Conservation (phyloP, 1,140 invertebrate genomes). For the Acyrthosiphon pisum region DNA sequence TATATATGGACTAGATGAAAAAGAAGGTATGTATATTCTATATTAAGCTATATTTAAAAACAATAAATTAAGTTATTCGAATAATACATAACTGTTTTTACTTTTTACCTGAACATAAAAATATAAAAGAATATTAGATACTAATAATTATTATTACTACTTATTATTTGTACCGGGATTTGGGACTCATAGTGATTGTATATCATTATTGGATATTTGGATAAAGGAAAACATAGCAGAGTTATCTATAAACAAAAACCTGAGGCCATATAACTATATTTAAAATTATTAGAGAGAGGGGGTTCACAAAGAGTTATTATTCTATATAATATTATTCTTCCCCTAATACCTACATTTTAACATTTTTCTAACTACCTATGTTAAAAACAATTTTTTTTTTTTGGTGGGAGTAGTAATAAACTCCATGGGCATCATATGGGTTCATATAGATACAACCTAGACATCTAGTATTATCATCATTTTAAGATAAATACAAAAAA, state of each 20-base stretch:
- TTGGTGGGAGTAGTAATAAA: too few species aligned
- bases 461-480: too few species aligned
- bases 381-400: too few species aligned
- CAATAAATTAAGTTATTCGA: not conserved
- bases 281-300: not conserved
- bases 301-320: not conserved
- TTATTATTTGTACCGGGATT: not conserved
- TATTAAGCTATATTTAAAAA: not conserved
- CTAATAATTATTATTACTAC: too few species aligned
- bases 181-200: not conserved
- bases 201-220: not conserved
- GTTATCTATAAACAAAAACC: not conserved
- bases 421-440: too few species aligned
- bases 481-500: too few species aligned
- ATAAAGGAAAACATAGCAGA: not conserved
- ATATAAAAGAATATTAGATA: not conserved
- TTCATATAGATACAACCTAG: too few species aligned
- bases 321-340: not conserved
- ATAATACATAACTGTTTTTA: not conserved
- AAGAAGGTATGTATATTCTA: constrained; percentile 17
- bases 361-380: not conserved
- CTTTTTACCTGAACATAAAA: not conserved
- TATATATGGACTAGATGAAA: constrained; percentile 31
- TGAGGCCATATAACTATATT: not conserved
- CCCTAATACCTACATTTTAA: not conserved